Evolutionary conservation across 2,113 vertebrate species (phyloP), one percentile per base, ranked within the genome.

Genomic region (Alces alces): DNA sequence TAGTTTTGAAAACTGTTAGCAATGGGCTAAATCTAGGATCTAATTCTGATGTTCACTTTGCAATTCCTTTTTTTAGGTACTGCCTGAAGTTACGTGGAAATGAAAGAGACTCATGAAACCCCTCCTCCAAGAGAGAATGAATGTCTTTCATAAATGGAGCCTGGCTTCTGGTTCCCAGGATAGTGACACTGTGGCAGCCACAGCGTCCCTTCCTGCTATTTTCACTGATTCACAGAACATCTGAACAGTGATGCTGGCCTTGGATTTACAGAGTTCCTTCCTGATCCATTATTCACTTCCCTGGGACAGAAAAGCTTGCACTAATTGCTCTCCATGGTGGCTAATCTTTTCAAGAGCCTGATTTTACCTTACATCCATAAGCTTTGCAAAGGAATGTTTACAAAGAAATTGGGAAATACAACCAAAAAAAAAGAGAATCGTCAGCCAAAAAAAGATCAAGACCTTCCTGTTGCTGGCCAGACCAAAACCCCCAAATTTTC

Each of bases 331-430:
- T 99, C 99, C 99, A 99, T 99, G 99, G 99, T 99, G 99, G 99
- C 99, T 99, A 98, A 98, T 97, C 98, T 99, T 98, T 99, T 99
- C 97, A 99, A 99, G 99, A 99, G 98, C 98, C 98, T 99, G 97
- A 98, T 99, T 99, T 99, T 99, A 97, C 99, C 98, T 98, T 99
- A 99, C 98, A 99, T 99, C 98, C 98, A 99, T 98, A 99, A 99
- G 99, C 99, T 99, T 99, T 99, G 99, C 99, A 99, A 99, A 99
- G 99, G 99, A 99, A 99, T 99, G 99, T 99, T 99, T 99, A 99
- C 99, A 99, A 99, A 99, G 99, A 99, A 99, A 99, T 98, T 98
- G 99, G 99, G 99, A 98, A 99, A 99, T 98, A 99, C 99, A 99
- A 99, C 99, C 97, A 99, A 99, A 99, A 99, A 99, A 99, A 99